phyloP scores from a whole-genome alignment of 92 coral and sea anemone species.

The Epizoanthus rinbou region DNA sequence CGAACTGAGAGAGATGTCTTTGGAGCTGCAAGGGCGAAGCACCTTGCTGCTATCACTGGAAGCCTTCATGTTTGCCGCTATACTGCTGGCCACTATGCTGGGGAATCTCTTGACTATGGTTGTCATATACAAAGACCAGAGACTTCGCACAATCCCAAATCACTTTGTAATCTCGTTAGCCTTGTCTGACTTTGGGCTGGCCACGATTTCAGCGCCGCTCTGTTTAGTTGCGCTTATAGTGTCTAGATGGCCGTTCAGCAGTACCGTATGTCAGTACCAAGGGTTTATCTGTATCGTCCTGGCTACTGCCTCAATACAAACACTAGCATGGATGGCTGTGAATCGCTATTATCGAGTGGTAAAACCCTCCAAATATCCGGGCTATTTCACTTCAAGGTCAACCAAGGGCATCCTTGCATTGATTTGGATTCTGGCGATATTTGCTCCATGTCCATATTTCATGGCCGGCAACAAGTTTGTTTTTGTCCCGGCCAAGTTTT shows the following conservation, averaged over 20 bases:
- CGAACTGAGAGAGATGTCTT: conserved; percentile 16
- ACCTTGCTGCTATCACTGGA: conserved; percentile 44
- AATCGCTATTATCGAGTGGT: conserved; percentile 68
- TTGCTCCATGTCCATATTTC: conserved; percentile 58
- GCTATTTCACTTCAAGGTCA: conserved; percentile 48
- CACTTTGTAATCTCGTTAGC: conserved; percentile 60
- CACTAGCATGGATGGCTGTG: conserved; percentile 60
- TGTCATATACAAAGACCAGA: conserved; percentile 38
- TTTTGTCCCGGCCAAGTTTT: conserved; percentile 65
- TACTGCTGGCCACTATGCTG: conserved; percentile 33
- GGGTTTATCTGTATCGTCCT: conserved; percentile 53
- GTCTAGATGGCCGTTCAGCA: conserved; percentile 67
- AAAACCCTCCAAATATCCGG: conserved; percentile 50
- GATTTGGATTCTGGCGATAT: conserved; percentile 51
- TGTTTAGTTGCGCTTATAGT: conserved; percentile 32
- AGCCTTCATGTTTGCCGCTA: conserved; percentile 35
- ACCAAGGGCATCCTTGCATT: conserved; percentile 24
- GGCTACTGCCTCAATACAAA: conserved; percentile 61
- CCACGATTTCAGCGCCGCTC: conserved; percentile 48
- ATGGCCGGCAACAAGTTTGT: conserved; percentile 58
- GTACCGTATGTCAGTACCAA: conserved; percentile 58
- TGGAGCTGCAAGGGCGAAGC: conserved; percentile 48
- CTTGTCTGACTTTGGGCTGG: conserved; percentile 61
- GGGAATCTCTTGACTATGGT: conserved; percentile 57
- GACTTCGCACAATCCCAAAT: conserved; percentile 50